Evolutionary conservation across 1,140 invertebrate genomes (phyloP).

Genomic region (Zaprionus ghesquierei): DNA sequence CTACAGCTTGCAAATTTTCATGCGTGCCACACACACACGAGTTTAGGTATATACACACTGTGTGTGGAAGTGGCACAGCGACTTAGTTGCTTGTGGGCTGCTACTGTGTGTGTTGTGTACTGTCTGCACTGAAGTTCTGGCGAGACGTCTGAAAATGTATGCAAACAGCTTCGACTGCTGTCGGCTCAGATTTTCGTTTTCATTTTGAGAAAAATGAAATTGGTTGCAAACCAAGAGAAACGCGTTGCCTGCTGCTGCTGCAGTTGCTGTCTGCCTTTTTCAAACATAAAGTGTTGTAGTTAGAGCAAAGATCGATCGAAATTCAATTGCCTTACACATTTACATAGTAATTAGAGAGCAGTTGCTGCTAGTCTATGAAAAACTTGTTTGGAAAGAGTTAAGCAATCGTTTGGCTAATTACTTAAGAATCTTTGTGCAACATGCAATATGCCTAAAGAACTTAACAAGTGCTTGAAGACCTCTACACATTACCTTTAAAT

Average conservation of each 20-base stretch:
- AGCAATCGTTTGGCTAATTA: neutral
- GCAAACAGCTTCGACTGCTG: conserved; percentile 58
- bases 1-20: conserved; percentile 41
- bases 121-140: conserved; percentile 3
- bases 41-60: neutral
- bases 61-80: conserved; percentile 14
- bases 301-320: conserved; percentile 15
- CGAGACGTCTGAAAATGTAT: conserved; percentile 52
- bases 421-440: neutral
- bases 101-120: neutral
- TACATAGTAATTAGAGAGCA: neutral
- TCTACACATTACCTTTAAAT: neutral
- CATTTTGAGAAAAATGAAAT: conserved; percentile 36
- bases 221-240: conserved; percentile 36
- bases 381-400: neutral
- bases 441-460: too few species aligned
- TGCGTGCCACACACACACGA: conserved; percentile 2
- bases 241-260: neutral
- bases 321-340: conserved; percentile 16
- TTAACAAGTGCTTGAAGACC: neutral
- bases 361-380: neutral
- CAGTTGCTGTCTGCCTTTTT: neutral
- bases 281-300: conserved; percentile 24
- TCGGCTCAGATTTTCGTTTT: conserved; percentile 55
- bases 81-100: conserved; percentile 38